These are phyloP conservation scores for Solenodon paradoxus DNA, from an alignment of 2,113 vertebrate species.

Conservation along the genomic window DNA sequence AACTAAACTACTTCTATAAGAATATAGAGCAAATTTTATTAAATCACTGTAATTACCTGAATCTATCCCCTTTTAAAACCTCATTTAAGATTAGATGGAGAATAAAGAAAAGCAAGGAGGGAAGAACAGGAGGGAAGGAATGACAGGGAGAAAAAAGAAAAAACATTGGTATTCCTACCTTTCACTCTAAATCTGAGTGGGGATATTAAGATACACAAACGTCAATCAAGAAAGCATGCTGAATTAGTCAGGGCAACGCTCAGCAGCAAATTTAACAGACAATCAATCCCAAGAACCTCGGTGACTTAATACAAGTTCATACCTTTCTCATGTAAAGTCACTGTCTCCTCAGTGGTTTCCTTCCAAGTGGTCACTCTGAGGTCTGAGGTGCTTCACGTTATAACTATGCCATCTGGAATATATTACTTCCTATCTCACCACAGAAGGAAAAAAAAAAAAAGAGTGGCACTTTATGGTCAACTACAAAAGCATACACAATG, in stretches of 20 bases:
- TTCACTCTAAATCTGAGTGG: background rate
- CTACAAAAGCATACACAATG: background rate
- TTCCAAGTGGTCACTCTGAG: background rate
- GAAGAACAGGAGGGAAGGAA: background rate
- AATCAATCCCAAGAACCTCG: background rate
- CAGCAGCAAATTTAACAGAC: background rate
- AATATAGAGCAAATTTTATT: background rate
- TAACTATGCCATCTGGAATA: background rate
- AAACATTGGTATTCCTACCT: background rate
- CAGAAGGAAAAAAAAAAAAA: background rate
- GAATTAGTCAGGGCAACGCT: background rate
- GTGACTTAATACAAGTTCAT: background rate
- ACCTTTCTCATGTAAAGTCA: background rate
- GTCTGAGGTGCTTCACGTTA: background rate
- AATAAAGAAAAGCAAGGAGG: background rate
- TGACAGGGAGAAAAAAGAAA: background rate
- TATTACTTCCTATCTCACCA: background rate
- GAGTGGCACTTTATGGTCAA: background rate
- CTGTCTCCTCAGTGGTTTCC: background rate
- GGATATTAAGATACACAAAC: background rate
- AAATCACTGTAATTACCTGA: background rate
- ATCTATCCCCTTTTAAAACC: background rate
- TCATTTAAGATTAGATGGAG: background rate
- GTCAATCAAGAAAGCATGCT: background rate
- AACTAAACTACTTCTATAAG: background rate